Base-by-base conservation (phyloP, 1,140 invertebrate species). In the Oreohelix idahoensis region DNA sequence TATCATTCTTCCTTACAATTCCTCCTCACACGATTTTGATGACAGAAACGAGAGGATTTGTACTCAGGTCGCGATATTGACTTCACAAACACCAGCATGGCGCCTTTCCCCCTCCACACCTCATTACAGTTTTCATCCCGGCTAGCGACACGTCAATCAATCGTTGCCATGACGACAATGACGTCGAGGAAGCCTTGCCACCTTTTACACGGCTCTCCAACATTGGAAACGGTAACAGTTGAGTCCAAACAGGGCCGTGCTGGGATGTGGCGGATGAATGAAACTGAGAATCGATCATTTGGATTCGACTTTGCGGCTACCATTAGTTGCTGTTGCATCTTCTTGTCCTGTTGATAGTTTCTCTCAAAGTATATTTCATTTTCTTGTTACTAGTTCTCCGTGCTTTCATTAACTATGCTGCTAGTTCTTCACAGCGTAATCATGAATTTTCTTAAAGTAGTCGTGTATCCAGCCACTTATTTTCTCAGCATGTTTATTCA, bases 111-210 rank as follows among this genome's bases (percentile, higher is more conserved):
- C 10, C 53, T 15, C 53, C 53, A 2, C 53, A 58, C 53, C 53
- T 58, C 26, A n/a, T 45, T 20, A 58, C 26, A 58, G 23, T 58
- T 39, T 36, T 45, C 32, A 29, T 49, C n/a, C 49, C 38, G 23
- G 39, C 42, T 42, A 35, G 29, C 45, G 32, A 35, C 42, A 26
- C 45, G n/a, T 32, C 63, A 66, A 66, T 66, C 63, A 66, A 66
- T 66, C 8, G 63, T 66, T 66, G n/a, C 63, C 63, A 66, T 66
- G 63, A 66, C 63, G 29, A 66, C 63, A 32, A 32, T 66, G 63
- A 66, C 63, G 63, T 66, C 63, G n/a, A n/a, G 29, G 29, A 66
- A 66, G 63, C 63, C 63, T 66, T 10, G 63, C n/a, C 63, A 32
- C n/a, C n/a, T 66, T 66, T 35, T 66, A 32, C 17, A 66, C 29